Evolutionary conservation across 2,113 vertebrate genomes (phyloP).

Genomic region (Corythaixoides concolor): DNA sequence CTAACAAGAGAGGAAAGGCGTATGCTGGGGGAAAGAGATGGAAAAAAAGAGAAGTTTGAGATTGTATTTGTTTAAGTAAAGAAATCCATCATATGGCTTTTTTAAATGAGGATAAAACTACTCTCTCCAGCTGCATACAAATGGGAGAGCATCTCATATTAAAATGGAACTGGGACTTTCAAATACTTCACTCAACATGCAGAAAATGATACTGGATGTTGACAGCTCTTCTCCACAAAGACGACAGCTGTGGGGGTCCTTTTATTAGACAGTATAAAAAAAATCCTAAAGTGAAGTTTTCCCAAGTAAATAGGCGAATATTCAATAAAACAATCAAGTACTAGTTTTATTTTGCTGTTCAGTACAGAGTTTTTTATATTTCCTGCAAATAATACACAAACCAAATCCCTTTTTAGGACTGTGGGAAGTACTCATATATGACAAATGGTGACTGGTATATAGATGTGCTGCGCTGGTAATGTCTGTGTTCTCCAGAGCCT

Average conservation of each 20-base stretch:
- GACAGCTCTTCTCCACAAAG: constrained; percentile 47
- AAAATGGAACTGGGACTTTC: constrained; percentile 60
- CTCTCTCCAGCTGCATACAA: constrained; percentile 53
- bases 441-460: constrained; percentile 64
- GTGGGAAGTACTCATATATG: constrained; percentile 60
- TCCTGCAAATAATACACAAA: constrained; percentile 44
- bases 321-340: constrained; percentile 38
- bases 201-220: constrained; percentile 50
- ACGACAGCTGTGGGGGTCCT: constrained; percentile 51
- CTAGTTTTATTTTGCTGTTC: constrained; percentile 45
- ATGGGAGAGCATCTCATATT: constrained; percentile 45
- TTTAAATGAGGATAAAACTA: constrained; percentile 33
- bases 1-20: constrained; percentile 4
- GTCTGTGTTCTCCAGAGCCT: constrained; percentile 48
- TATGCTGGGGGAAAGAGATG: not conserved
- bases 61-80: constrained; percentile 37
- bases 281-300: constrained; percentile 45
- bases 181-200: constrained; percentile 52
- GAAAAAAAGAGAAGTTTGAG: constrained; percentile 16
- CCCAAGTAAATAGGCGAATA: constrained; percentile 35
- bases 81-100: constrained; percentile 27
- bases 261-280: constrained; percentile 38
- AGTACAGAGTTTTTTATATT: constrained; percentile 23
- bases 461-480: constrained; percentile 70
- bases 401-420: constrained; percentile 58